Conservation (phyloP, 2,113 vertebrate species). For the Turdus rufiventris region DNA sequence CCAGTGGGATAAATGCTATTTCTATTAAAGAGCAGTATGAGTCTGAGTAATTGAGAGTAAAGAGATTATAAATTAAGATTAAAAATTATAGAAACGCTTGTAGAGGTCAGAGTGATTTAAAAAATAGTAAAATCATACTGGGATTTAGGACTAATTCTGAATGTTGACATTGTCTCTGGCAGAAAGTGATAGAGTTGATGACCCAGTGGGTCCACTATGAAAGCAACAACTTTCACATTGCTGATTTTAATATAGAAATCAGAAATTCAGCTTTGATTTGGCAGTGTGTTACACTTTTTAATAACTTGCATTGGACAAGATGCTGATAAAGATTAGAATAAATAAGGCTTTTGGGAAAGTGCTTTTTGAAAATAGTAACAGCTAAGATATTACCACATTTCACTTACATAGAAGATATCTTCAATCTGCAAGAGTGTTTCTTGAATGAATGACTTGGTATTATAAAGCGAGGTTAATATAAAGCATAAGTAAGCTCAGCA, state of each 20-base stretch:
- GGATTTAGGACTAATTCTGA: not conserved
- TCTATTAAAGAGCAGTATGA: not conserved
- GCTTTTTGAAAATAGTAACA: not conserved
- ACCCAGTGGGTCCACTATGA: not conserved
- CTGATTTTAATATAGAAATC: not conserved
- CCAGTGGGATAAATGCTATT: not conserved
- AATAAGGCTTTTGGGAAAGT: not conserved
- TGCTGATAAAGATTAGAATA: not conserved
- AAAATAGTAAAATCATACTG: not conserved
- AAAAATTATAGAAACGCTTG: not conserved
- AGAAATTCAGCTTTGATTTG: not conserved
- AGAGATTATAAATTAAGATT: not conserved
- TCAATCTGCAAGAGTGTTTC: not conserved
- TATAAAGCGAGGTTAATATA: not conserved
- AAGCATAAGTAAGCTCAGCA: slow-evolving; percentile 29
- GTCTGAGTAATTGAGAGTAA: not conserved
- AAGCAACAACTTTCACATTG: not conserved
- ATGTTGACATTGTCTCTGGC: not conserved
- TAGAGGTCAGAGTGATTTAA: not conserved
- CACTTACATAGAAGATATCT: not conserved
- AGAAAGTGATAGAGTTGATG: not conserved
- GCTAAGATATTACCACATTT: not conserved
- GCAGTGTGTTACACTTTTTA: not conserved
- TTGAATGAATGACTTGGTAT: not conserved
- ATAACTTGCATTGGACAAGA: not conserved